Base-by-base conservation (phyloP, 2,797 vertebrate species). In the Notolepis coatsorum region DNA sequence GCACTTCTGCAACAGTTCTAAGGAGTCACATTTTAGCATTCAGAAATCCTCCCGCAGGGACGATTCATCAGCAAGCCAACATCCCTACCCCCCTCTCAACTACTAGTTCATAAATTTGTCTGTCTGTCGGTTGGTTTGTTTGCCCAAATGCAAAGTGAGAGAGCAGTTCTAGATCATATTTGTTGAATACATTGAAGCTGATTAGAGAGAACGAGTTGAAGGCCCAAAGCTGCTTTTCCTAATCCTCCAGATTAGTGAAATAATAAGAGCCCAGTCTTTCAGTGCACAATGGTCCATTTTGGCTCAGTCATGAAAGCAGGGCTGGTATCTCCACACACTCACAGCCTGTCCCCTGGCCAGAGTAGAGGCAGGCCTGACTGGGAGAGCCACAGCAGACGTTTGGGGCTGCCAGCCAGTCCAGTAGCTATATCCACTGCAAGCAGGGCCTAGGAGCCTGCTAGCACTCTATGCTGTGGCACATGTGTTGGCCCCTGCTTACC, bases 211-310 rank as follows among this genome's bases (percentile, higher is more conserved):
- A 83, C 31, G 61, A 81, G 75, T 77, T 75, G 75, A 86, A 79
- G 64, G 65, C 69, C 73, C 69, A 86, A 88, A 90, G 86, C 86
- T 87, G 84, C 87, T 90, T 90, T 87, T 67, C 73, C 77, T 90
- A 91, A 92, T 90, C 86, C 81, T 1, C n/a, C 2, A 87, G 88
- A 91, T 91, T 89, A 91, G 82, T 78, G 42, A 65, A 81, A 85
- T 90, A 87, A 89, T 80, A 88, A 85, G 80, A 85, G 81, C 78
- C 79, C 76, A 52, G 67, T 87, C 71, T 77, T 77, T 58, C 68
- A 70, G 68, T 77, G 80, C 73, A 53, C 43, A 64, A 20, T 55
- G 52, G 25, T 75, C 24, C 24, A 28, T 10, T 79, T 75, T 86
- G 82, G 80, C 81, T 74, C 60, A 23, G 41, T 57, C 57, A 60